Evolutionary conservation across 2,797 vertebrate genomes (phyloP).

Genomic region (Scarus forsteni): DNA sequence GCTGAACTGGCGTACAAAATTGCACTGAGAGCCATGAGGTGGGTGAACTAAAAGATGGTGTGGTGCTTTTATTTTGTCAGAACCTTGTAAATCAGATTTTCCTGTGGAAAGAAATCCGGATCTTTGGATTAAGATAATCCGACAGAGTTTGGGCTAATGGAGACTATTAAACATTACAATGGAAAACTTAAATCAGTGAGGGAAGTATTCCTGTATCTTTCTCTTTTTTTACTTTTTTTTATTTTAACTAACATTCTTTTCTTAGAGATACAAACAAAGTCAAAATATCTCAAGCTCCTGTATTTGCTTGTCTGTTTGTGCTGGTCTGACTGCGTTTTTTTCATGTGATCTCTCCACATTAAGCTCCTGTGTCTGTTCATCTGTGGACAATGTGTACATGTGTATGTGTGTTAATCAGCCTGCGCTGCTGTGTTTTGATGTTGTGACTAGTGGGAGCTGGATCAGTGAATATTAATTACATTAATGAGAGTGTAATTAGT

Average conservation of each 20-base stretch:
- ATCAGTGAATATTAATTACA: slow-evolving; percentile 85
- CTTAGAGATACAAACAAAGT: not conserved
- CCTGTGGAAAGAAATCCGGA: slow-evolving; percentile 19
- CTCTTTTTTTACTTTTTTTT: too few species aligned
- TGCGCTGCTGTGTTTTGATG: slow-evolving; percentile 79
- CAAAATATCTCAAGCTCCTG: not conserved
- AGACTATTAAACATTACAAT: slow-evolving; percentile 14
- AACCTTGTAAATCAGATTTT: slow-evolving; percentile 26
- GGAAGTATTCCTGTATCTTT: slow-evolving; percentile 5
- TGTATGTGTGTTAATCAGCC: slow-evolving; percentile 74
- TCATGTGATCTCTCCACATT: slow-evolving; percentile 56
- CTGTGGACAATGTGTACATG: slow-evolving; percentile 70
- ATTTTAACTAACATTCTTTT: too few species aligned
- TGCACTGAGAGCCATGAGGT: slow-evolving; percentile 99
- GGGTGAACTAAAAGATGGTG: slow-evolving; percentile 67
- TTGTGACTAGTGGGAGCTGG: slow-evolving; percentile 81
- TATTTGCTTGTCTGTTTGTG: slow-evolving; percentile 13
- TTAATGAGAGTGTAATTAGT: slow-evolving; percentile 85
- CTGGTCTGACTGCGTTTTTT: slow-evolving; percentile 27
- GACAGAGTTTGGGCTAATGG: slow-evolving; percentile 9
- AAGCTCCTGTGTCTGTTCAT: slow-evolving; percentile 60
- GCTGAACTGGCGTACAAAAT: slow-evolving; percentile 99
- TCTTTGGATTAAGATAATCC: slow-evolving; percentile 10
- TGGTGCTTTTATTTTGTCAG: slow-evolving; percentile 19
- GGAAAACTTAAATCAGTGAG: slow-evolving; percentile 9